phyloP scores from a whole-genome alignment of 2,113 vertebrate species.

The Eurypyga helias region DNA sequence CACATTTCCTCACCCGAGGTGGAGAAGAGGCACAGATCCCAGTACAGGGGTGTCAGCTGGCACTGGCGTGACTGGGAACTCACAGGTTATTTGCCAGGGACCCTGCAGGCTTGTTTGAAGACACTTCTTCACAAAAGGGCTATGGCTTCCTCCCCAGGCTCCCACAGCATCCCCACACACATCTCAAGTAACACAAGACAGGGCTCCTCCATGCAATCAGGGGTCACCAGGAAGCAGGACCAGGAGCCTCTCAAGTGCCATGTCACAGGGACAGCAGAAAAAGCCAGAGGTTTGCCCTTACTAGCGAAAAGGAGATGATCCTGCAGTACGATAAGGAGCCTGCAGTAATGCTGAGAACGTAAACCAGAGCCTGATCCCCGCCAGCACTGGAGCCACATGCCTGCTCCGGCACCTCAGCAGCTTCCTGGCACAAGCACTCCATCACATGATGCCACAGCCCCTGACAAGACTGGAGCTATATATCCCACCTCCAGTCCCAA shows the following conservation, averaged over 20 bases:
- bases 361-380: background rate
- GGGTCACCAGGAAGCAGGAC: background rate
- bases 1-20: background rate
- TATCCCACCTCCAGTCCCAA: background rate
- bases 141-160: background rate
- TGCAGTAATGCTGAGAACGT: too few species aligned
- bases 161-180: background rate
- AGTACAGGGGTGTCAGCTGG: background rate
- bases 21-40: background rate
- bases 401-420: background rate
- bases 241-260: background rate
- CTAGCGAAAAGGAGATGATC: background rate
- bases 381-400: background rate
- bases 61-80: background rate
- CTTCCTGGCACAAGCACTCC: background rate
- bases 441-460: fast-evolving
- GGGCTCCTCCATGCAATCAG: background rate
- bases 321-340: background rate
- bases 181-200: background rate
- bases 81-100: background rate
- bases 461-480: background rate
- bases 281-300: background rate
- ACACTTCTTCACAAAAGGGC: background rate
- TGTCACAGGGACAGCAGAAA: background rate
- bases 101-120: background rate